phyloP scores from a whole-genome alignment of 2,888 invertebrate species.

The Clostera curtula region DNA sequence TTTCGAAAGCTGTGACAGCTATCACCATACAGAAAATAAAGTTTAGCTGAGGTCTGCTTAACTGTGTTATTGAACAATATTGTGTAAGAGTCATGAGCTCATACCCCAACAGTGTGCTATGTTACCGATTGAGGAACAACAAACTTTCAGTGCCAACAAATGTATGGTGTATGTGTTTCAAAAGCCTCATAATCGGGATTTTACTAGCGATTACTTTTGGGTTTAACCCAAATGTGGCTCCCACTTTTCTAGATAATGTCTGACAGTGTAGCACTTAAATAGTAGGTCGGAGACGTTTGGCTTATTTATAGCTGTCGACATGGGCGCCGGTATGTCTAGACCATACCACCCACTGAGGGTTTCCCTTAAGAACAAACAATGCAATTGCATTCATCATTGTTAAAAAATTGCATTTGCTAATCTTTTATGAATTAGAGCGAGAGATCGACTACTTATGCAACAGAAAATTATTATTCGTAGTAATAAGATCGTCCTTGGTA shows the following conservation, averaged over 20 bases:
- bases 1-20: too few species aligned
- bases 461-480: too few species aligned
- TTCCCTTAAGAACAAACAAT: constrained; percentile 27
- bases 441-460: too few species aligned
- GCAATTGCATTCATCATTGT: constrained; percentile 12
- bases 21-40: too few species aligned
- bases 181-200: constrained; percentile 3
- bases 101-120: too few species aligned
- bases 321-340: constrained; percentile 54
- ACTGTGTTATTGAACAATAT: too few species aligned
- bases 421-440: too few species aligned
- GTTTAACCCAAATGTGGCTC: constrained; percentile 33
- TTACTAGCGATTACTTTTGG: constrained; percentile 16
- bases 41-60: too few species aligned
- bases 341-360: constrained; percentile 38
- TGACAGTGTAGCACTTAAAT: constrained; percentile 25
- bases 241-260: constrained; percentile 22
- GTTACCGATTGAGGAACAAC: too few species aligned
- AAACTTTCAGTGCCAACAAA: too few species aligned
- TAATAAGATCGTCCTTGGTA: too few species aligned
- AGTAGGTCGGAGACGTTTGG: constrained; percentile 29
- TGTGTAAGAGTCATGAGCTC: too few species aligned
- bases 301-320: constrained; percentile 39
- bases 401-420: neutral
- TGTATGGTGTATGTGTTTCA: constrained; percentile 7